Percentiles rank a stretch among this genome's conserved stretches.
These are phyloP conservation scores for Brachionus rubens DNA, from an alignment of 1,140 invertebrate genomes.

Conservation along the genomic window DNA sequence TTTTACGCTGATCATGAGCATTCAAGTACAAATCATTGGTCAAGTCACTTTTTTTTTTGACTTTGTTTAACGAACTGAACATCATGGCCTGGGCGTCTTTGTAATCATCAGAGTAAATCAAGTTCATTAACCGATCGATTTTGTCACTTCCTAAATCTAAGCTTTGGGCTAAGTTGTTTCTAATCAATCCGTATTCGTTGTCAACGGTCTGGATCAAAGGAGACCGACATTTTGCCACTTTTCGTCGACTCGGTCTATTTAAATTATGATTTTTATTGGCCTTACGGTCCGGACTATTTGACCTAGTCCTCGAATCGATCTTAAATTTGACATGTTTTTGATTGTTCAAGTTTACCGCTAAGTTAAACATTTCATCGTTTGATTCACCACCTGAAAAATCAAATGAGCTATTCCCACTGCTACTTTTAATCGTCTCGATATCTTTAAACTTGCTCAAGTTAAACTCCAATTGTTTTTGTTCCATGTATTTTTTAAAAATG, in stretches of 20 bases:
- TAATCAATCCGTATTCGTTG: conserved; percentile 4
- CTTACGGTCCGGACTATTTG: background rate
- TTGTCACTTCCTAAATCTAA: background rate
- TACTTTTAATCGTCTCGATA: conserved; percentile 10
- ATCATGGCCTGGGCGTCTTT: conserved; percentile 30
- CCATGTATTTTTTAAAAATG: conserved; percentile 28
- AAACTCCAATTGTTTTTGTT: conserved; percentile 21
- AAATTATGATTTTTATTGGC: background rate
- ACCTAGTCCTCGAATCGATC: conserved; percentile 10
- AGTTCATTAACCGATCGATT: conserved; percentile 5
- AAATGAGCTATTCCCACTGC: conserved; percentile 26
- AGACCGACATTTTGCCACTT: background rate
- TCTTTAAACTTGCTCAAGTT: background rate
- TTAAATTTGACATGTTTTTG: conserved; percentile 36
- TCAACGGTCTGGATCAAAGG: background rate
- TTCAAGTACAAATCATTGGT: conserved; percentile 20
- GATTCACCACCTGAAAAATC: background rate
- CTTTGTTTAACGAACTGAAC: conserved; percentile 5
- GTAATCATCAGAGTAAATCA: conserved; percentile 13
- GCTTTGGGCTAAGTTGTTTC: background rate
- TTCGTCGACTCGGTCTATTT: background rate
- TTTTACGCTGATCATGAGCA: background rate
- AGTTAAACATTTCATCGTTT: background rate
- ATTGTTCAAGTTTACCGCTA: background rate
- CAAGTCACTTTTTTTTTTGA: conserved; percentile 18